Percentiles rank a stretch among this genome's conserved stretches.
Conservation (phyloP, 2,797 vertebrate genomes). For the Chiloscyllium punctatum region DNA sequence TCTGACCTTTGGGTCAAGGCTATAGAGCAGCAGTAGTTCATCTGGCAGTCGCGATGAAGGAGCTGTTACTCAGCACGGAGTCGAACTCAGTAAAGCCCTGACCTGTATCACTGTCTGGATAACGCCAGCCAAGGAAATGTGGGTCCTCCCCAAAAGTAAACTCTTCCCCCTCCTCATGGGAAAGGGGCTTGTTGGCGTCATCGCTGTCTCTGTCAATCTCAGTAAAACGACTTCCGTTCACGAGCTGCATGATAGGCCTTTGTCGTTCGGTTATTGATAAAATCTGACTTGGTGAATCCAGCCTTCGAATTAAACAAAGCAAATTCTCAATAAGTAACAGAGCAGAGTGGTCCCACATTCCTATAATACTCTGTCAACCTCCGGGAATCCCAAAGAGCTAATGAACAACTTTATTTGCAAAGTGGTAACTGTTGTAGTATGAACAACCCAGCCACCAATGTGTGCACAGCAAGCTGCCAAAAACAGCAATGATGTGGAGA, state of each 20-base stretch:
- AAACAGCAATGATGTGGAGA: not conserved
- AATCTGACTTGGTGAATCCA: constrained; percentile 76
- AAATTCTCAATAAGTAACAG: not conserved
- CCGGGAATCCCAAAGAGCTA: not conserved
- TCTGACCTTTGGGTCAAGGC: not conserved
- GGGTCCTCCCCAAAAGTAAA: not conserved
- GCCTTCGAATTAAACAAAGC: constrained; percentile 58
- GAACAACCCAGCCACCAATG: not conserved
- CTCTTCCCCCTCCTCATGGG: not conserved
- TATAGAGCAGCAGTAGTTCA: not conserved
- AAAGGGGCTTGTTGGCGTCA: not conserved
- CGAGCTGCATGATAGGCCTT: constrained; percentile 51
- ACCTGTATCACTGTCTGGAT: not conserved
- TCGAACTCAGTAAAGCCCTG: not conserved
- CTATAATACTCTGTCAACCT: not conserved
- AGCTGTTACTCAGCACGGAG: not conserved
- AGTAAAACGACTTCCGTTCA: not conserved
- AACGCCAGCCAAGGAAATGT: not conserved
- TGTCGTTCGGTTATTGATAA: constrained; percentile 71
- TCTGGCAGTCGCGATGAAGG: not conserved
- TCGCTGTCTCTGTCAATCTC: not conserved
- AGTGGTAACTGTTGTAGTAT: not conserved
- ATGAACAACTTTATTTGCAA: not conserved
- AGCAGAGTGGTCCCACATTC: not conserved
- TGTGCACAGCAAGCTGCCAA: not conserved